Percentiles rank a stretch among this genome's conserved stretches.
These are phyloP conservation scores for Sialia sialis DNA, from an alignment of 2,113 vertebrate species.

Conservation along the genomic window DNA sequence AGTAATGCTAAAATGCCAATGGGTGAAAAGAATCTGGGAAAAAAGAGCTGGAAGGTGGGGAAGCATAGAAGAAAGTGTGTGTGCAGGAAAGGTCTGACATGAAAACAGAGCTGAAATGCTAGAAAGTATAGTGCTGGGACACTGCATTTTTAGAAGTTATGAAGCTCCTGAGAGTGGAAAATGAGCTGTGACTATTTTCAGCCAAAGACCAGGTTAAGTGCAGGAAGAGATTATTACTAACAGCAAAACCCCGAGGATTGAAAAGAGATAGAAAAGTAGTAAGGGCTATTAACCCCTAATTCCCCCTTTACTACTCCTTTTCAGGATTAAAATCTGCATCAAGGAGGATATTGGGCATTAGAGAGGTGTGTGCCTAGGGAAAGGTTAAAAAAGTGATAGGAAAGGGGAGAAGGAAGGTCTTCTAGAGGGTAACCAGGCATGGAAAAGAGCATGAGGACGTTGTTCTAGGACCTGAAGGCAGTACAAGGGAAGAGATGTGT, in stretches of 20 bases:
- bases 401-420: neutral
- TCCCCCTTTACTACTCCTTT: neutral
- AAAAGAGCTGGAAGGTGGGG: neutral
- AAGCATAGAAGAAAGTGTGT: neutral
- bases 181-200: neutral
- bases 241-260: neutral
- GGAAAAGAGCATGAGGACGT: neutral
- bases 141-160: neutral
- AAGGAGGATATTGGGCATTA: neutral
- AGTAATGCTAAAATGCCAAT: neutral
- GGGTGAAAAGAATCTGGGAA: neutral
- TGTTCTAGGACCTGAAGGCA: neutral
- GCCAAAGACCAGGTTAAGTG: neutral
- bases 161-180: neutral
- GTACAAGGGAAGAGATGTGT: neutral
- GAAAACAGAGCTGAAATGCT: neutral
- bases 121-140: neutral
- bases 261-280: neutral
- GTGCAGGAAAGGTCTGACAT: neutral
- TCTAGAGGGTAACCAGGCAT: neutral
- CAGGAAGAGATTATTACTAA: neutral
- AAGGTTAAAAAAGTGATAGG: neutral
- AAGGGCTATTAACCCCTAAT: neutral
- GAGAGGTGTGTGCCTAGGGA: neutral
- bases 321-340: neutral